phyloP scores from a whole-genome alignment of 2,113 vertebrate species.

The Atlantisia rogersi region DNA sequence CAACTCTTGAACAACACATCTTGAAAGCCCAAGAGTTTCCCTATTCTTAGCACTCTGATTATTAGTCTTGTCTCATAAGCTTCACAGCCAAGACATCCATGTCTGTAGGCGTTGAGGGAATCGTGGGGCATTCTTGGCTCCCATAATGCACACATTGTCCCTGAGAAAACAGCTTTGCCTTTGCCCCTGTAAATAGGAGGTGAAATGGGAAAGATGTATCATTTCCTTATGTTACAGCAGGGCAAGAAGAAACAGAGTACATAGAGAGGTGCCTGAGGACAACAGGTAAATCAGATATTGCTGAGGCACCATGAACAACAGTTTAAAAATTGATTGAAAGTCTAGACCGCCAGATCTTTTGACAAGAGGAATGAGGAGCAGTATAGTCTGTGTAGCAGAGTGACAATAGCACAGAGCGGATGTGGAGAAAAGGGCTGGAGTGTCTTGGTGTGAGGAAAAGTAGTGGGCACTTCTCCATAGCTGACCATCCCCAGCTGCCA shows the following conservation, averaged over 20 bases:
- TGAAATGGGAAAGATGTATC: background rate
- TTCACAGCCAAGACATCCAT: background rate
- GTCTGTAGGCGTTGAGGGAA: background rate
- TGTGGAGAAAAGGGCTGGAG: background rate
- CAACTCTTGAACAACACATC: background rate
- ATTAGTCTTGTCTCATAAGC: background rate
- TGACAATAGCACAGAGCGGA: background rate
- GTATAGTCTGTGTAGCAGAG: background rate
- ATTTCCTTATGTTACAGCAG: fast-evolving
- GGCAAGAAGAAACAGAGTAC: background rate
- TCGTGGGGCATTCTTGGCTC: background rate
- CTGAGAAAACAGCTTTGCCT: background rate
- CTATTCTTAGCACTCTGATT: background rate
- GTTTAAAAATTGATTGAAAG: background rate
- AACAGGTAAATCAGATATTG: background rate
- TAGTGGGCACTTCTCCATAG: background rate
- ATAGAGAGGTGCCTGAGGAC: background rate
- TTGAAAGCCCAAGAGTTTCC: background rate
- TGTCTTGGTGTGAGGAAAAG: background rate
- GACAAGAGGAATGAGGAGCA: background rate
- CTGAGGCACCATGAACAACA: background rate
- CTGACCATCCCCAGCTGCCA: background rate
- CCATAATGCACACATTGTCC: background rate
- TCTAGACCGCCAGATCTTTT: background rate
- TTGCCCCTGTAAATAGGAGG: background rate